Evolutionary conservation across 2,888 invertebrate species (phyloP).

Genomic region (Cylloceria caligata): DNA sequence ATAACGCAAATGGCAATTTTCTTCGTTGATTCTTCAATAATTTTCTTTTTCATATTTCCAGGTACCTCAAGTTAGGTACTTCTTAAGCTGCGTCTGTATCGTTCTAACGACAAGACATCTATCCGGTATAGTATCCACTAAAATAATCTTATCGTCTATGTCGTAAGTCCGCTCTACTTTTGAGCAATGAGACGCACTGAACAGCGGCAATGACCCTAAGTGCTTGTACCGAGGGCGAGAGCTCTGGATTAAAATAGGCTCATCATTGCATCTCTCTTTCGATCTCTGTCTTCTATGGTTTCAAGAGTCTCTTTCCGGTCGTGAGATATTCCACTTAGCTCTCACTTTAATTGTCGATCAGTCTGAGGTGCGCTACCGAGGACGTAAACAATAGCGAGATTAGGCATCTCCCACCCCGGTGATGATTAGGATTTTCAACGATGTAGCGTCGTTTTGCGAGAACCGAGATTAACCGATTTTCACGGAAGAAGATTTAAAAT

Average conservation of each 20-base stretch:
- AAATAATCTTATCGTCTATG: conserved; percentile 65
- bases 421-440: conserved; percentile 56
- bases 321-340: conserved; percentile 59
- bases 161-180: conserved; percentile 76
- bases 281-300: conserved; percentile 31
- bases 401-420: conserved; percentile 16
- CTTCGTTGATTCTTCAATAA: not conserved
- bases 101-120: not conserved
- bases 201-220: conserved; percentile 25
- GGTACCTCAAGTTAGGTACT: not conserved
- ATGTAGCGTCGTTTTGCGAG: conserved; percentile 4
- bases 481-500: conserved; percentile 8
- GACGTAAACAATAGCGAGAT: conserved; percentile 64
- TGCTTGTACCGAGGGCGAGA: conserved; percentile 30
- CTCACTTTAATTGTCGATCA: conserved; percentile 60
- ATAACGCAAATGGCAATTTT: not conserved
- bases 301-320: conserved; percentile 43
- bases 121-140: conserved; percentile 45
- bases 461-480: conserved; percentile 41
- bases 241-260: conserved; percentile 67
- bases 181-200: conserved; percentile 69
- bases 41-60: not conserved
- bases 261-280: conserved; percentile 55
- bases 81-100: not conserved
- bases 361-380: conserved; percentile 51